Base-by-base conservation (phyloP, 2,888 invertebrate genomes). In the Liodrosophila aerea region DNA sequence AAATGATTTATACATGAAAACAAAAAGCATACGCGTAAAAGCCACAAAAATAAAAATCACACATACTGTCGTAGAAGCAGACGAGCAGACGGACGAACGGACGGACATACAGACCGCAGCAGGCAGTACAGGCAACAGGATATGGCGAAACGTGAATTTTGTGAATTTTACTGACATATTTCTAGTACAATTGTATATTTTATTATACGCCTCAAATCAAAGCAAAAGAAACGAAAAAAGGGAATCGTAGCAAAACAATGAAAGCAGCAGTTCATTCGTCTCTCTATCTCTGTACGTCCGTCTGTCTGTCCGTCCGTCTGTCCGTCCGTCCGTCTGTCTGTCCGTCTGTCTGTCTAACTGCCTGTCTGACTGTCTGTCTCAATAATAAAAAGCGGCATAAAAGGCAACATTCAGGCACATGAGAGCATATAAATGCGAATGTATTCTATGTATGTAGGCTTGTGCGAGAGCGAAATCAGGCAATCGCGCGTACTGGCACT, bases 41-140 rank as follows among this genome's bases (percentile, higher is more conserved):
- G 77, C 84, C 81, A 81, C 81, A 81, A 71, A 83, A 83, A 81
- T 75, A 73, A 80, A 81, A 80, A 75, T 75, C 84, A 77, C 81
- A 71, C 60, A 77, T 57, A 52, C 58, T 59, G 45, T 40, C 37
- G 56, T 39, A 63, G 41, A 60, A 45, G 59, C 57, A 67, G 31
- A 59, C 58, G n/a, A n/a, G 56, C 30, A 47, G 57, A 52, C 33
- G 27, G 47, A 1, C 13, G 34, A 15, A 47, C 30, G 27, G 45
- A 30, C 29, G 11, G 27, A 44, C 15, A 49, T 45, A 47, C 44
- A 22, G 22, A 2, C 2, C 3, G 22, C 22, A 22, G 22, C 22
- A 22, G 7, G 37, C 37, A 37, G 16, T 37, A 9, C 29, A 7
- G 29, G 9, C 29, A 29, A 54, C 70, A 61, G 77, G 65, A 75